These are phyloP conservation scores for Labroides dimidiatus DNA, from an alignment of 2,797 vertebrate species.

Conservation along the genomic window DNA sequence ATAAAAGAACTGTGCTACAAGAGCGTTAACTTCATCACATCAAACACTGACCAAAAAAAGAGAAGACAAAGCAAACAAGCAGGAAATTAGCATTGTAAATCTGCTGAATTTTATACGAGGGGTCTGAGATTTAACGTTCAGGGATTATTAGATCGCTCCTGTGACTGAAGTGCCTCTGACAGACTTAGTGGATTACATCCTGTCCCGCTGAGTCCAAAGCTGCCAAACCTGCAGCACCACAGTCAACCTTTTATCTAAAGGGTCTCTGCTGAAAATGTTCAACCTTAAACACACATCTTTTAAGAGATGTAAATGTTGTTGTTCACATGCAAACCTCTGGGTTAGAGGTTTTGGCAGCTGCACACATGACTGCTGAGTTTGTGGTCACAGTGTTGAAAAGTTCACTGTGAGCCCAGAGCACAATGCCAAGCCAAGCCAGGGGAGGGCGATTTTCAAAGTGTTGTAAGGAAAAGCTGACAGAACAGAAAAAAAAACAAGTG, in stretches of 20 bases:
- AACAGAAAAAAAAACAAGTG: constrained; percentile 9
- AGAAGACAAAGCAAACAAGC: constrained; percentile 1
- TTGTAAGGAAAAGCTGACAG: constrained; percentile 8
- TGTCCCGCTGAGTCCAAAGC: constrained; percentile 47
- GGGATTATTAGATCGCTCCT: not conserved
- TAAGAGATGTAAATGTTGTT: constrained; percentile 49
- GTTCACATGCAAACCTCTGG: constrained; percentile 31
- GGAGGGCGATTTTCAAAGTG: constrained; percentile 6
- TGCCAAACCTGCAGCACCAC: constrained; percentile 40
- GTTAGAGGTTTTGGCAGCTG: constrained; percentile 47
- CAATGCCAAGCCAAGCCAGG: not conserved
- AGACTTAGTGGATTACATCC: constrained; percentile 20
- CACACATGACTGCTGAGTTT: constrained; percentile 32
- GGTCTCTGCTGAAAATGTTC: constrained; percentile 28
- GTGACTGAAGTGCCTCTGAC: not conserved
- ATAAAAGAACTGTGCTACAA: not conserved
- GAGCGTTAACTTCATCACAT: constrained; percentile 7
- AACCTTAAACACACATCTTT: constrained; percentile 42
- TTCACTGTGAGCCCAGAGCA: constrained; percentile 49
- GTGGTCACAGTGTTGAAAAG: constrained; percentile 43
- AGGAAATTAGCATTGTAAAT: constrained; percentile 40
- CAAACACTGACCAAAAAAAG: constrained; percentile 15
- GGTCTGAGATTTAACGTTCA: too few relatives aligned
- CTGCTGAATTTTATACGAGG: not conserved
- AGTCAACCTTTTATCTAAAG: constrained; percentile 24